These are phyloP conservation scores for Triplophysa yarkandensis DNA, from an alignment of 2,797 vertebrate genomes.

Conservation along the genomic window DNA sequence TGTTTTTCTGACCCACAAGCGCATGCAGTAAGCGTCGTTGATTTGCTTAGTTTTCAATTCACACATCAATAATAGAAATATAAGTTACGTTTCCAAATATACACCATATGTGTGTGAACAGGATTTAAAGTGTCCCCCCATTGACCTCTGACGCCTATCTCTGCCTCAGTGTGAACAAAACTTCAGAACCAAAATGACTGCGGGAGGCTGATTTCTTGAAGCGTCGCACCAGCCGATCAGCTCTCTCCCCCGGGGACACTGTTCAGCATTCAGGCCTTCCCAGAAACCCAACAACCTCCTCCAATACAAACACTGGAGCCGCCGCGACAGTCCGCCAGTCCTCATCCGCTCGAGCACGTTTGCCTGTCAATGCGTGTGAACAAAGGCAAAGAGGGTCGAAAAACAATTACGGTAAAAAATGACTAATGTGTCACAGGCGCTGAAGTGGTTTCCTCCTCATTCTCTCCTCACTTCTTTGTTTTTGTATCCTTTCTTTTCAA, in stretches of 20 bases:
- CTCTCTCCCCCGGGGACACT: conserved; percentile 70
- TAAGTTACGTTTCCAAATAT: neutral
- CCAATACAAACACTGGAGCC: conserved; percentile 64
- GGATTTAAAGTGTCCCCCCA: neutral
- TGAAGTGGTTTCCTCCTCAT: conserved; percentile 64
- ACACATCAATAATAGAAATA: neutral
- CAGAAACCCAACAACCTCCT: conserved; percentile 64
- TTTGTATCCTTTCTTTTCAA: conserved; percentile 71
- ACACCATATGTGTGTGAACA: neutral
- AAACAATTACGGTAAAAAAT: conserved; percentile 84
- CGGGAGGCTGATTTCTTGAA: conserved; percentile 7
- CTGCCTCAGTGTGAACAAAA: conserved; percentile 1
- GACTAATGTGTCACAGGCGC: conserved; percentile 82
- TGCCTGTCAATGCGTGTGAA: conserved; percentile 60
- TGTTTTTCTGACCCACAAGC: neutral
- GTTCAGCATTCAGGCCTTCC: conserved; percentile 69
- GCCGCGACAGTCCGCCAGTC: conserved; percentile 76
- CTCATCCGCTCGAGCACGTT: conserved; percentile 73
- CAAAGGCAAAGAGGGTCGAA: conserved; percentile 68
- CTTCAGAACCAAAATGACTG: conserved; percentile 20
- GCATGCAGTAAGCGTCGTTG: neutral
- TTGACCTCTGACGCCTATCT: conserved; percentile 18
- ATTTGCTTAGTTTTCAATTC: neutral
- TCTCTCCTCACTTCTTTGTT: conserved; percentile 65
- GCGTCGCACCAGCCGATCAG: conserved; percentile 60